Evolutionary conservation across 2,888 invertebrate species (phyloP), one percentile per base, ranked within the genome.

Genomic region (Lobophora halterata): DNA sequence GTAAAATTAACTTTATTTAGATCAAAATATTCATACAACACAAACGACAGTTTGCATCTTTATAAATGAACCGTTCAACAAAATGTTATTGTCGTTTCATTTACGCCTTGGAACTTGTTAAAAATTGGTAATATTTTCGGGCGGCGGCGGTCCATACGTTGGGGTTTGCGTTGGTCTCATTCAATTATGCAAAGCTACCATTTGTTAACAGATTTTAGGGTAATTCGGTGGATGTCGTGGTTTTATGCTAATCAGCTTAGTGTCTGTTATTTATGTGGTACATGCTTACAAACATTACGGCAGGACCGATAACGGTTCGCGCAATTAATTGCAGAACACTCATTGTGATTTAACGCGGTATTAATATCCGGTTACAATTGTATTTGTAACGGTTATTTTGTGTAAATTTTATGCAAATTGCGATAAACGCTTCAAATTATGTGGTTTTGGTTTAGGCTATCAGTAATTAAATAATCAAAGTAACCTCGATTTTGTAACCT

Each of bases 171-270:
- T 71, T 66, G 52, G 56, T 69, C 69, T 70, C 71, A 76, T 81
- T 81, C 70, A 82, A 81, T 83, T 85, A 86, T 82, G 85, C 78
- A 83, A 79, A 85, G 77, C 85, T 59, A 67, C 79, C 80, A 86
- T 85, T 82, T 79, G 85, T 85, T 86, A 82, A 79, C 86, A 85
- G 83, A 83, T 85, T 85, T 81, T 69, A 70, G 76, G 70, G 79
- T 75, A 79, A 79, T 82, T 77, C 76, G 57, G 74, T 59, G 64
- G 74, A 76, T 75, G 79, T 79, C 70, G 74, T 72, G 72, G 79
- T 74, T 78, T 78, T 81, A 85, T 83, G 83, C 61, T 82, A 83
- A 85, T 80, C 76, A 82, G 81, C 79, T 82, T 80, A 81, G 72
- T 73, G 72, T 72, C 74, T 69, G 74, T 79, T 79, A 83, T 86